Conservation (phyloP, 1,140 invertebrate species). For the Drosophila persimilis region DNA sequence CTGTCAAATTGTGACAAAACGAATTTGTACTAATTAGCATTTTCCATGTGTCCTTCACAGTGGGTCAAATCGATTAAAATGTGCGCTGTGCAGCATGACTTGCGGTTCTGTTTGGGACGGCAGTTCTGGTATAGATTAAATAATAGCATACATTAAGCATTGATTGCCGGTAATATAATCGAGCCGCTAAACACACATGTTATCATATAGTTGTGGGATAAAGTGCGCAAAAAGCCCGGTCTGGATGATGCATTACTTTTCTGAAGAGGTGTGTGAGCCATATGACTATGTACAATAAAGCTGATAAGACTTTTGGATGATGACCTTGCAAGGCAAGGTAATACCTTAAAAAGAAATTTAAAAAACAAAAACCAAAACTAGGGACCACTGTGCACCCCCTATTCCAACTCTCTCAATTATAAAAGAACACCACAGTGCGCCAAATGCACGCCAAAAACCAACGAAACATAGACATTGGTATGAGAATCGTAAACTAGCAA, state of each 20-base stretch:
- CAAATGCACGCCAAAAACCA: conserved; percentile 13
- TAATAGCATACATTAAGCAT: conserved; percentile 1
- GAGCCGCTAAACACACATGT: neutral
- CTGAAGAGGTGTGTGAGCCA: neutral
- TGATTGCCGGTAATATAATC: conserved; percentile 12
- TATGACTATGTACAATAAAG: neutral
- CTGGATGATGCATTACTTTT: neutral
- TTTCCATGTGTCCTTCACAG: conserved; percentile 54
- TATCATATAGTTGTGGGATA: conserved; percentile 8
- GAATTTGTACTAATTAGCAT: conserved; percentile 69
- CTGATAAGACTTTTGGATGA: no score
- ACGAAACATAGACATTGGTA: conserved; percentile 27
- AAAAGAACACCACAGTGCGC: conserved; percentile 25
- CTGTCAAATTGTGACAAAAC: conserved; percentile 59
- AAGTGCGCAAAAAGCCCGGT: neutral
- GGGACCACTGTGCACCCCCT: no score
- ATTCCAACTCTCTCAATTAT: no score
- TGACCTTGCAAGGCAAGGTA: no score
- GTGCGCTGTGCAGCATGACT: conserved; percentile 24
- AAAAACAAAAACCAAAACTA: no score
- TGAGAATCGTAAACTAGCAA: conserved; percentile 46
- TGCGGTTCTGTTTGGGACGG: conserved; percentile 3
- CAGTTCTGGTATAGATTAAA: conserved; percentile 9
- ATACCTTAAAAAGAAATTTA: no score
- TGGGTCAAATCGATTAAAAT: conserved; percentile 37